phyloP scores from a whole-genome alignment of 2,797 vertebrate species.

The Falco biarmicus region DNA sequence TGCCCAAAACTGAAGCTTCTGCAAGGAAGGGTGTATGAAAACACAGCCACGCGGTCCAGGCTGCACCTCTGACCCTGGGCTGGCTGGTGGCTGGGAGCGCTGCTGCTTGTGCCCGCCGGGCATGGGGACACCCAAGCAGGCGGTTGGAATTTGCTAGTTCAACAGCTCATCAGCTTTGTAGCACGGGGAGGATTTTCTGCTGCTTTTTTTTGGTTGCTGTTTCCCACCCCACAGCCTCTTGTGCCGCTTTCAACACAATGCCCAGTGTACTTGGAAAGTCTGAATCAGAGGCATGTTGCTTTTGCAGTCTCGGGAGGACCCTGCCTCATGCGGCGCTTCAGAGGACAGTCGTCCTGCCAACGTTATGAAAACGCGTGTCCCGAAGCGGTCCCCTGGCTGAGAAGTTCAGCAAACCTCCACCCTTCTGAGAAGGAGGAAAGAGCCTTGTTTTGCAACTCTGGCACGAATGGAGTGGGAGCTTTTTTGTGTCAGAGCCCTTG shows the following conservation, averaged over 20 bases:
- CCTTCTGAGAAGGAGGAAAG: not conserved
- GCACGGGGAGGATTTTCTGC: not conserved
- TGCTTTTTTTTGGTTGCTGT: constrained; percentile 14
- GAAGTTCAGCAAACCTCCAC: constrained; percentile 2
- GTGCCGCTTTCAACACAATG: not conserved
- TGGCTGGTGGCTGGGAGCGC: not conserved
- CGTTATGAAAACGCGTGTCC: not conserved
- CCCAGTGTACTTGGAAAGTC: not conserved
- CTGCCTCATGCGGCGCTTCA: not conserved
- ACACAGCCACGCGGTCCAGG: not conserved
- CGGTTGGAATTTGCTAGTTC: accelerated
- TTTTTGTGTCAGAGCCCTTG: not conserved
- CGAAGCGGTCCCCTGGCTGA: not conserved
- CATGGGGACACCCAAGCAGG: not conserved
- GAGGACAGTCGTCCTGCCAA: not conserved
- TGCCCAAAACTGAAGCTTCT: not conserved
- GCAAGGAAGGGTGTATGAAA: not conserved
- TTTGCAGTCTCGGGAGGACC: not conserved
- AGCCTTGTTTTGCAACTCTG: not conserved
- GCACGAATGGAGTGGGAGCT: not conserved
- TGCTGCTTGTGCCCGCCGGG: not conserved
- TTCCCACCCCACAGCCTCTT: constrained; percentile 1
- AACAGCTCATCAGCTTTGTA: not conserved
- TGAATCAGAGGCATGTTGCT: not conserved
- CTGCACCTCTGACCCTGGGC: not conserved